A percentile compares a stretch with the other conserved stretches of the same genome.
These are phyloP conservation scores for Steinernema feltiae DNA, from an alignment of 1,140 invertebrate species.

Conservation along the genomic window DNA sequence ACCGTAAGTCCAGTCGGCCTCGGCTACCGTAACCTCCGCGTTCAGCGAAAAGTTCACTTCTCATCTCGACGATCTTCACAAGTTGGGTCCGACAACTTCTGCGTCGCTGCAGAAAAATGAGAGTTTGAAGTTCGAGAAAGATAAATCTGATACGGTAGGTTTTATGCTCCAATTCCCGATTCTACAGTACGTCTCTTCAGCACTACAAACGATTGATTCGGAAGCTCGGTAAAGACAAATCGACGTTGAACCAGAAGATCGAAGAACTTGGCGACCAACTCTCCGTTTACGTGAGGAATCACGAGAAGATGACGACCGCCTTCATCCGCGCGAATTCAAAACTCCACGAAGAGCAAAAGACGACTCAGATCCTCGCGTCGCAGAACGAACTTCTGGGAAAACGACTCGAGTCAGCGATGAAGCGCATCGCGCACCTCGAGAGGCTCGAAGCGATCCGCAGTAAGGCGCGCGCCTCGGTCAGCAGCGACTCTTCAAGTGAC, in stretches of 20 bases:
- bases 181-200: not conserved
- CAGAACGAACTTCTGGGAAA: not conserved
- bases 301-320: not conserved
- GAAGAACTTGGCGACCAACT: not conserved
- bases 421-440: not conserved
- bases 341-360: not conserved
- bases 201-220: not conserved
- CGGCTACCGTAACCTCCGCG: not conserved
- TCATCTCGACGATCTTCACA: not conserved
- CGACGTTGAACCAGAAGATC: not conserved
- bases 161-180: not conserved
- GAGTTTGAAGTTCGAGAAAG: not conserved
- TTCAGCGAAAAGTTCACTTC: not conserved
- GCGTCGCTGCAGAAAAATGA: not conserved
- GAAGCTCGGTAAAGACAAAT: slow-evolving; percentile 1
- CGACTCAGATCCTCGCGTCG: not conserved
- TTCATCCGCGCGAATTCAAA: not conserved
- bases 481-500: not conserved
- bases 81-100: not conserved
- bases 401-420: not conserved
- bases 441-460: not conserved
- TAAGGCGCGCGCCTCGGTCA: not conserved
- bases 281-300: not conserved
- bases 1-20: not conserved
- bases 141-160: not conserved